Conservation (phyloP, 2,888 invertebrate species). For the Agrochola litura region DNA sequence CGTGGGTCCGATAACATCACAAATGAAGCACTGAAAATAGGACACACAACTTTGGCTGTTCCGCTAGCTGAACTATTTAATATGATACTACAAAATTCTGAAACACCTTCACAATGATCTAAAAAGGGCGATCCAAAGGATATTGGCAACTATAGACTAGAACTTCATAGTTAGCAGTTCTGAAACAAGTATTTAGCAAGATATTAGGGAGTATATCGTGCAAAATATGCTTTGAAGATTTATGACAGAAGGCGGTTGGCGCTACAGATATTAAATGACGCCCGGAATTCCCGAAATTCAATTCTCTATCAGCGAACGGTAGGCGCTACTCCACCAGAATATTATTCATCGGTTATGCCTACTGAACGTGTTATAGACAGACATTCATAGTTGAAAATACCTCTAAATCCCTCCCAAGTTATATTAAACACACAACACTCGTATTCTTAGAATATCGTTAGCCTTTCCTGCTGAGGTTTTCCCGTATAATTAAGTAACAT, state of each 20-base stretch:
- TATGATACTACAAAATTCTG: too few relatives aligned
- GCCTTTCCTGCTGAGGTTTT: constrained; percentile 43
- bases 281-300: constrained; percentile 64
- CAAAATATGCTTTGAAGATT: constrained; percentile 64
- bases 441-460: constrained; percentile 35
- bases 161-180: not conserved
- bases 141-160: too few relatives aligned
- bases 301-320: constrained; percentile 53
- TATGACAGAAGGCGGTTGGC: constrained; percentile 41
- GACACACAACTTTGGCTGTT: too few relatives aligned
- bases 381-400: constrained; percentile 29
- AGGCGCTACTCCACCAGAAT: constrained; percentile 42
- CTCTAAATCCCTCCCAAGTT: constrained; percentile 2
- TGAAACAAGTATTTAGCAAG: not conserved
- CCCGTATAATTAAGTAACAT: constrained; percentile 44
- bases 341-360: constrained; percentile 45
- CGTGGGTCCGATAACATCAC: too few relatives aligned
- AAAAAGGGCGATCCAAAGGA: too few relatives aligned
- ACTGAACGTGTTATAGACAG: constrained; percentile 30
- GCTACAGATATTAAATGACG: constrained; percentile 55
- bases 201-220: constrained; percentile 9
- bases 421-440: not conserved
- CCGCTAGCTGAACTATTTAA: too few relatives aligned
- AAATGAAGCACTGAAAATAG: too few relatives aligned
- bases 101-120: too few relatives aligned